Evolutionary conservation across 2,113 vertebrate species (phyloP), one percentile per base, ranked within the genome.

Genomic region (Taurulus bubalis): DNA sequence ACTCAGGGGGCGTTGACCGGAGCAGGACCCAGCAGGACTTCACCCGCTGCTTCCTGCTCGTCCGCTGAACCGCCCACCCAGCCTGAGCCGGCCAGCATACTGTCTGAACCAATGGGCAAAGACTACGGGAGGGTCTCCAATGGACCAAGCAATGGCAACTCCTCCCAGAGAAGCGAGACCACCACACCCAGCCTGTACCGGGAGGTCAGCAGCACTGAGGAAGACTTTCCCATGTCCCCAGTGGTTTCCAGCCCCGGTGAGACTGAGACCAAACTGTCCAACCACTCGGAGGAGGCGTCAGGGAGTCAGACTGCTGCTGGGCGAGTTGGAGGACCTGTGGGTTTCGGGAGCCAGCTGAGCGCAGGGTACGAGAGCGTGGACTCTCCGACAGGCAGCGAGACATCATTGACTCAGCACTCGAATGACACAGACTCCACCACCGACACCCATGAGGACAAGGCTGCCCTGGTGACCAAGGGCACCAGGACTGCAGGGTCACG

Each of bases 351-450:
- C 94, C 98, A 96, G 85, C 96, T 99, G 94, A 98, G 97, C 90
- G 96, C 96, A 75, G 97, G 98, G 91, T 99, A 99, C 87, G 98
- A 99, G 96, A 99, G 98, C 85, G 98, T 99, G 96, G 98, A 99
- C 97, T 99, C 98, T 93, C 98, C 98, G 67, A 99, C 97, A 85
- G 98, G 98, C 94, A 99, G 98, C 92, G 98, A 98, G 93, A 98
- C 97, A 67, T 99, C 98, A 95, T 96, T 98, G 94, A 98, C 98
- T 94, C 98, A 98, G 95, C 97, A 98, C 91, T 99, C 98, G 89
- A 98, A 98, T 94, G 98, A 99, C 94, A 99, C 98, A 94, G 98
- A 99, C 98, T 99, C 98, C 95, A 99, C 94, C 94, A 96, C 95
- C 90, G 98, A 98, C 94, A 96, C 97, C 93, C 98, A 96, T 71